A percentile compares a stretch with the other conserved stretches of the same genome.
Conservation (phyloP, 2,113 vertebrate species). For the Abramis brama region DNA sequence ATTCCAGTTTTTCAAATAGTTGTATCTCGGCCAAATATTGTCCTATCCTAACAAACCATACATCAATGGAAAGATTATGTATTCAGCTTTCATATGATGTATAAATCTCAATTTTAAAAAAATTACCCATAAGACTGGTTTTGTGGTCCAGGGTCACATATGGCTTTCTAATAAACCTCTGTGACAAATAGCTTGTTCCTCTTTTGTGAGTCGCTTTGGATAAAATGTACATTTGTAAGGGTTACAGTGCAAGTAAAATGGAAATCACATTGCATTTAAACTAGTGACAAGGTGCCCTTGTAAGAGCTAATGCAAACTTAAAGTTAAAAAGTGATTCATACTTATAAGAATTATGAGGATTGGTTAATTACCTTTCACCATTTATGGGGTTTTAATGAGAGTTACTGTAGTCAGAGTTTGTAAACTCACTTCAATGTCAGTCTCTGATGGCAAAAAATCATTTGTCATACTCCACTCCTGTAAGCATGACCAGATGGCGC, state of each 20-base stretch:
- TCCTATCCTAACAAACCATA: too few species aligned
- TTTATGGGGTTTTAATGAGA: slow-evolving; percentile 10
- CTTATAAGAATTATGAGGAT: background rate
- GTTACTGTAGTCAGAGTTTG: slow-evolving; percentile 1
- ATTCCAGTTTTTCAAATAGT: too few species aligned
- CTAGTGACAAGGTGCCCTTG: background rate
- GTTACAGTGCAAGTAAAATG: background rate
- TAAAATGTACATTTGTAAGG: too few species aligned
- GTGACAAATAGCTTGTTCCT: too few species aligned
- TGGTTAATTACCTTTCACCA: slow-evolving; percentile 16
- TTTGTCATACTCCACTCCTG: slow-evolving; percentile 40
- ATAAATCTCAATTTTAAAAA: too few species aligned
- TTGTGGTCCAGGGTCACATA: too few species aligned
- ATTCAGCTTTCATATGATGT: too few species aligned
- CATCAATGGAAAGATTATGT: too few species aligned
- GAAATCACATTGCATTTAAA: background rate
- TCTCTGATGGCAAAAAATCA: slow-evolving; percentile 43
- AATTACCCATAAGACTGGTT: too few species aligned
- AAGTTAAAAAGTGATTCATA: background rate
- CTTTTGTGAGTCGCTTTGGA: too few species aligned
- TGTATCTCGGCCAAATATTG: too few species aligned
- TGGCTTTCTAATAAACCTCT: background rate
- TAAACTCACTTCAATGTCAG: slow-evolving; percentile 22
- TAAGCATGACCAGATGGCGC: slow-evolving; percentile 49
- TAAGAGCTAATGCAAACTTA: background rate